Evolutionary conservation across 2,113 vertebrate genomes (phyloP).

Genomic region (Laterallus jamaicensis): DNA sequence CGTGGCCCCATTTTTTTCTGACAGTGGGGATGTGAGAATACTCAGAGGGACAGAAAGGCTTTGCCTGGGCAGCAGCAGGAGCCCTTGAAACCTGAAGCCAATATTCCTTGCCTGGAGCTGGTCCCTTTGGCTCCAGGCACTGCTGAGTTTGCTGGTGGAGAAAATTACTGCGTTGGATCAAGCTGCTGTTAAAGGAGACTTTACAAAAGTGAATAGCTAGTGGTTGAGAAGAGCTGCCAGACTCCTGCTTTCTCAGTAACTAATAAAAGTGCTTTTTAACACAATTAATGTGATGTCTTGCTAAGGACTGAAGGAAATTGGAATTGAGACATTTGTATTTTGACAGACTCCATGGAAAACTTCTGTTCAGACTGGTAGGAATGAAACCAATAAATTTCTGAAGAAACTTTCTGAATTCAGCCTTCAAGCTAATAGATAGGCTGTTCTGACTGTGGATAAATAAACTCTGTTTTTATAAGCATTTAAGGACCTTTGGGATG

Average conservation of each 20-base stretch:
- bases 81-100: constrained; percentile 7
- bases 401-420: constrained; percentile 51
- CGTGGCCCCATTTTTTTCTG: background rate
- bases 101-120: constrained; percentile 25
- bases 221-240: constrained; percentile 52
- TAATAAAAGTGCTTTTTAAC: constrained; percentile 56
- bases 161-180: constrained; percentile 43
- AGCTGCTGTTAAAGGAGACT: constrained; percentile 15
- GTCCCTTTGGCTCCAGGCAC: constrained; percentile 37
- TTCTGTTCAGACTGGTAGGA: constrained; percentile 52
- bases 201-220: constrained; percentile 45
- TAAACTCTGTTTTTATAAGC: constrained; percentile 59
- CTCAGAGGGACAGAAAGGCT: background rate
- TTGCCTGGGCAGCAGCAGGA: constrained; percentile 15
- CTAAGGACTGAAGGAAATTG: constrained; percentile 39
- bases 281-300: constrained; percentile 50
- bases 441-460: constrained; percentile 58
- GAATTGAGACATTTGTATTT: constrained; percentile 56
- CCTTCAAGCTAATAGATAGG: constrained; percentile 62
- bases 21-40: background rate
- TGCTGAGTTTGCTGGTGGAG: constrained; percentile 57
- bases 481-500: constrained; percentile 45
- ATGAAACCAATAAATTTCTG: constrained; percentile 65
- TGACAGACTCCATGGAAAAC: constrained; percentile 58
- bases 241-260: constrained; percentile 52